phyloP scores from a whole-genome alignment of 2,888 invertebrate genomes.

The Ceraclea dissimilis region DNA sequence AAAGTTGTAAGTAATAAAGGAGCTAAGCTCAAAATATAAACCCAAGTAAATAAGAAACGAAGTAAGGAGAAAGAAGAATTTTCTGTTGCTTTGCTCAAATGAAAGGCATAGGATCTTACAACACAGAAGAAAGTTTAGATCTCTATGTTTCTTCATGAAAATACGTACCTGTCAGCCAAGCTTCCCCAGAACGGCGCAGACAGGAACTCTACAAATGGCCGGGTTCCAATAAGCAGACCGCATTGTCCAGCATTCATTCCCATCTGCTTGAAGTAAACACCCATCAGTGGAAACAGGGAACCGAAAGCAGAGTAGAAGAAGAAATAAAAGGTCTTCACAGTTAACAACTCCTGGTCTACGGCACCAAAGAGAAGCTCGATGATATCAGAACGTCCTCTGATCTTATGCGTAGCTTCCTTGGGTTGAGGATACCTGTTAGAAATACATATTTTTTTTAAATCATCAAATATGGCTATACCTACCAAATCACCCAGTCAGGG shows the following conservation, averaged over 20 bases:
- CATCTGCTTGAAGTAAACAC: slow-evolving; percentile 99
- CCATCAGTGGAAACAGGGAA: slow-evolving; percentile 95
- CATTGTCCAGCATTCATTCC: slow-evolving; percentile 97
- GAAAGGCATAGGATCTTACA: too few species aligned
- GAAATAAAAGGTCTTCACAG: slow-evolving; percentile 97
- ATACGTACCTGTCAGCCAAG: slow-evolving; percentile 74
- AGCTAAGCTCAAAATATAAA: too few species aligned
- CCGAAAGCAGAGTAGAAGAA: slow-evolving; percentile 99
- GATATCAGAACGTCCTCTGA: slow-evolving; percentile 77
- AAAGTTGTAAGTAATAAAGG: too few species aligned
- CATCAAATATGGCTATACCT: too few species aligned
- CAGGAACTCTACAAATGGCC: slow-evolving; percentile 95
- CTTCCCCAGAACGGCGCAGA: slow-evolving; percentile 98
- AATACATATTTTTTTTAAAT: too few species aligned
- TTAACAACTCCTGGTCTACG: slow-evolving; percentile 84
- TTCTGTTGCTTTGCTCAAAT: too few species aligned
- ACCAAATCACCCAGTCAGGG: too few species aligned
- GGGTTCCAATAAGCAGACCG: slow-evolving; percentile 86
- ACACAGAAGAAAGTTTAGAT: too few species aligned
- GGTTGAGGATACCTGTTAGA: slow-evolving; percentile 71
- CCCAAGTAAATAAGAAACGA: too few species aligned
- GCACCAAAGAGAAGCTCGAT: slow-evolving; percentile 78
- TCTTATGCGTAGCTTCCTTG: slow-evolving; percentile 84
- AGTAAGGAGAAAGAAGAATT: too few species aligned
- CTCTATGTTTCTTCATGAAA: too few species aligned